phyloP scores from a whole-genome alignment of 2,888 invertebrate genomes.

The Diploptera punctata region DNA sequence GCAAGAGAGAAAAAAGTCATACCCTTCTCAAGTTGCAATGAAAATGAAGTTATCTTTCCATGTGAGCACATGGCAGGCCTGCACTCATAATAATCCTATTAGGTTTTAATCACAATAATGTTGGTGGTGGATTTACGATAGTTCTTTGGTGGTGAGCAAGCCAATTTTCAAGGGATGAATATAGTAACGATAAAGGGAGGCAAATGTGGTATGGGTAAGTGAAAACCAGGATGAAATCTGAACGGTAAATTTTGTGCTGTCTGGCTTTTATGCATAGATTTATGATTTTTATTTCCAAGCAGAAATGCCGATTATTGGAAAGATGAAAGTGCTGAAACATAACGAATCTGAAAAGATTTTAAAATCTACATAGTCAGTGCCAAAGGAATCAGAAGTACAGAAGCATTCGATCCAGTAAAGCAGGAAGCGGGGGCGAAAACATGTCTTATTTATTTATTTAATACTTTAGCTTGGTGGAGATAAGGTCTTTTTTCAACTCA shows the following conservation, averaged over 20 bases:
- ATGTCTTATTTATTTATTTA: too few relatives aligned
- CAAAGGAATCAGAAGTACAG: too few relatives aligned
- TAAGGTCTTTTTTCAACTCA: too few relatives aligned
- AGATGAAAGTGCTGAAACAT: too few relatives aligned
- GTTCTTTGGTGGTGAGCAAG: slow-evolving; percentile 17
- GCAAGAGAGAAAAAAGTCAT: slow-evolving; percentile 1
- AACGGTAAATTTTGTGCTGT: slow-evolving; percentile 12
- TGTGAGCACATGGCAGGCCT: background rate
- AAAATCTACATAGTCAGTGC: too few relatives aligned
- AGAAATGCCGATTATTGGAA: too few relatives aligned
- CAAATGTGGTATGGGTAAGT: background rate
- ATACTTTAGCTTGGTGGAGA: too few relatives aligned
- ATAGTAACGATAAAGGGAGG: too few relatives aligned
- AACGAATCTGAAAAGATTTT: too few relatives aligned
- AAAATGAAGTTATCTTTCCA: background rate
- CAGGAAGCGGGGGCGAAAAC: too few relatives aligned
- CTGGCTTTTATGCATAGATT: background rate
- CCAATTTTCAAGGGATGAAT: background rate
- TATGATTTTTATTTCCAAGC: too few relatives aligned
- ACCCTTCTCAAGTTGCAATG: slow-evolving; percentile 17
- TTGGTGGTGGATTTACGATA: slow-evolving; percentile 25
- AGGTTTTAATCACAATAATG: slow-evolving; percentile 31
- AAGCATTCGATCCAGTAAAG: too few relatives aligned
- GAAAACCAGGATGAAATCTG: slow-evolving; percentile 5
- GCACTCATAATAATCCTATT: slow-evolving; percentile 24